phyloP scores from a whole-genome alignment of 1,140 invertebrate species.

The Ceratoteleas bidentatus region DNA sequence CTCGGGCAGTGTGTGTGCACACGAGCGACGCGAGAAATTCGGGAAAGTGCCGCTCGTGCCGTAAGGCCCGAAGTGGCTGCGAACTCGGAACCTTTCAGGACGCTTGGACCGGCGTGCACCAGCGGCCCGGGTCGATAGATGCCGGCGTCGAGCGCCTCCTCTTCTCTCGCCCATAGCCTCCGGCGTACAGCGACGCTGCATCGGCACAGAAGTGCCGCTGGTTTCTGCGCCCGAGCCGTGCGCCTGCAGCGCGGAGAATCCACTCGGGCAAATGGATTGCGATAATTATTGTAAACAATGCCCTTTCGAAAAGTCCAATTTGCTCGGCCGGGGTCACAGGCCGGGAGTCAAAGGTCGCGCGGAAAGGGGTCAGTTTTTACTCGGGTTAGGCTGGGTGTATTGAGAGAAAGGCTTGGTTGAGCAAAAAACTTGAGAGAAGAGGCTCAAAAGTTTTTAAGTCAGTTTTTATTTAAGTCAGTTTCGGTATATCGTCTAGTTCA shows the following conservation, averaged over 20 bases:
- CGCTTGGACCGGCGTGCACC: conserved; percentile 39
- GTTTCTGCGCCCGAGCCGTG: background rate
- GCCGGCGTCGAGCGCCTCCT: conserved; percentile 37
- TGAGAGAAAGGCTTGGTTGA: too few species aligned
- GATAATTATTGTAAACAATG: conserved; percentile 8
- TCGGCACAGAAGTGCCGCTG: background rate
- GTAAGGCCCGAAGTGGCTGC: conserved; percentile 33
- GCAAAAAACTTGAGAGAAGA: too few species aligned
- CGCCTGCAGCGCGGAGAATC: background rate
- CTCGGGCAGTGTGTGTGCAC: conserved; percentile 8
- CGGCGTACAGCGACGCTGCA: conserved; percentile 28
- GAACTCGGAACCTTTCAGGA: conserved; percentile 46
- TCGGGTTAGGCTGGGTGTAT: too few species aligned
- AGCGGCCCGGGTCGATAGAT: conserved; percentile 46
- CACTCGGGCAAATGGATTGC: background rate
- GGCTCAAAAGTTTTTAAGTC: too few species aligned
- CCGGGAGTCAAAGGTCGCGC: too few species aligned
- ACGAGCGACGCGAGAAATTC: conserved; percentile 27
- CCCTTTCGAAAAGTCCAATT: conserved; percentile 3
- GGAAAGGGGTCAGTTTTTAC: too few species aligned
- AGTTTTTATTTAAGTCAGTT: too few species aligned
- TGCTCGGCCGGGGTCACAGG: background rate
- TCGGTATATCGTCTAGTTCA: too few species aligned
- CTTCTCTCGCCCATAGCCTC: conserved; percentile 38
- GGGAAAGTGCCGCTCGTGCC: conserved; percentile 30